Base-by-base conservation (phyloP, 2,797 vertebrate genomes). In the Centroberyx gerrardi region DNA sequence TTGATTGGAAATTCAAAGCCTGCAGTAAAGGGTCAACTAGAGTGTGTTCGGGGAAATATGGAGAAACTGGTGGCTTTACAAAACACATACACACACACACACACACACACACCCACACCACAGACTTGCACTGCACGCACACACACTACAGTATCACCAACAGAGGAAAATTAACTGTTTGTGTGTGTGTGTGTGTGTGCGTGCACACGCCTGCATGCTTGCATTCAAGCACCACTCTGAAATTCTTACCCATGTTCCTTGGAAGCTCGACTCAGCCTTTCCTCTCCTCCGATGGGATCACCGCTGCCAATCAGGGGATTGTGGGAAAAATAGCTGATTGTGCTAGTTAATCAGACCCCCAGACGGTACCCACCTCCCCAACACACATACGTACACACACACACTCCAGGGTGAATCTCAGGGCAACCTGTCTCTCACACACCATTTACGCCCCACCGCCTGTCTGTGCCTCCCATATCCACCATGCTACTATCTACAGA, bases 1-100 rank as follows among this genome's bases (percentile, higher is more conserved):
- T 87, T 89, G 82, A 90, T 87, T 86, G 87, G 68, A 91, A 89
- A 87, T 89, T 82, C 81, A 88, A 88, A 91, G 87, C 80, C 80
- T 87, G 81, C 82, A 88, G 85, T 80, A 62, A 86, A 81, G 87
- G 88, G 85, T 92, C 88, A 90, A 77, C 76, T 69, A 66, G 65
- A 90, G 89, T 87, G 76, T 82, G 70, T 79, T 84, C 8, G n/a
- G 66, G 82, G 64, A 82, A 82, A 85, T 83, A 74, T 72, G 53
- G 70, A 62, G 78, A 68, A 60, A 60, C 48, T 72, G 68, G 62
- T 80, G 72, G 62, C 78, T 88, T 67, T 78, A 42, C 66, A 79
- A 84, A 80, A 36, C 22, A 77, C 55, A 72, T 27, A 49, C 44
- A 49, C 40, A 48, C 64, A 70, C 9, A 12, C 58, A 33, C 48